phyloP scores from a whole-genome alignment of 2,797 vertebrate species.

The Dicrostonyx torquatus region DNA sequence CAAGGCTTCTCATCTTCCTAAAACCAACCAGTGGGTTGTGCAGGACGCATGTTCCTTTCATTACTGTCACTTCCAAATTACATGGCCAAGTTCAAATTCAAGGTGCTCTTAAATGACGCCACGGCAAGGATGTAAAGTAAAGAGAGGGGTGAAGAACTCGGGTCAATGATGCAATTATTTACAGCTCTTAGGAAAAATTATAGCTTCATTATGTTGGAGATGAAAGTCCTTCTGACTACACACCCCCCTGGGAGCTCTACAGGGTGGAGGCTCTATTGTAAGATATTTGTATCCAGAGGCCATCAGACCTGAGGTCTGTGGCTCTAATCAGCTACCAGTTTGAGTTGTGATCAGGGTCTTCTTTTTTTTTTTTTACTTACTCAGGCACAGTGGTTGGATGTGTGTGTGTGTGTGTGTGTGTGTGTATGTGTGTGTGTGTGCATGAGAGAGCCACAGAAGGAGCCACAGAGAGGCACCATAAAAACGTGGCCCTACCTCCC shows the following conservation, averaged over 20 bases:
- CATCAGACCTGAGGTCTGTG: background rate
- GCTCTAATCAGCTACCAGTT: background rate
- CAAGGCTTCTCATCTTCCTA: background rate
- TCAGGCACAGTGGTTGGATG: background rate
- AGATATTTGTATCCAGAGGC: background rate
- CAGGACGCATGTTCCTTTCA: rapidly evolving
- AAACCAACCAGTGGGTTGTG: background rate
- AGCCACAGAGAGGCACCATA: background rate
- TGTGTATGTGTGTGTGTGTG: background rate
- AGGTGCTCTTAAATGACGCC: background rate
- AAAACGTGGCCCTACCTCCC: background rate
- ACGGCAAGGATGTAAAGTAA: background rate
- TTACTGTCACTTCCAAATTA: background rate
- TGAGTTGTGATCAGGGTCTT: background rate
- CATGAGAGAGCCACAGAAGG: background rate
- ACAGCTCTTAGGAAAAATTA: background rate
- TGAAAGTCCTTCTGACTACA: background rate
- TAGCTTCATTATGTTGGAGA: background rate
- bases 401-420: background rate
- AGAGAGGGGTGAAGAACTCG: background rate
- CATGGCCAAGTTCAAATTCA: background rate
- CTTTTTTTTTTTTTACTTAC: background rate
- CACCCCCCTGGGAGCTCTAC: background rate
- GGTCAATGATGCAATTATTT: background rate
- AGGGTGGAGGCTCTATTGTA: background rate